Conservation (phyloP, 2,797 vertebrate species). For the Syndactyla subalaris region DNA sequence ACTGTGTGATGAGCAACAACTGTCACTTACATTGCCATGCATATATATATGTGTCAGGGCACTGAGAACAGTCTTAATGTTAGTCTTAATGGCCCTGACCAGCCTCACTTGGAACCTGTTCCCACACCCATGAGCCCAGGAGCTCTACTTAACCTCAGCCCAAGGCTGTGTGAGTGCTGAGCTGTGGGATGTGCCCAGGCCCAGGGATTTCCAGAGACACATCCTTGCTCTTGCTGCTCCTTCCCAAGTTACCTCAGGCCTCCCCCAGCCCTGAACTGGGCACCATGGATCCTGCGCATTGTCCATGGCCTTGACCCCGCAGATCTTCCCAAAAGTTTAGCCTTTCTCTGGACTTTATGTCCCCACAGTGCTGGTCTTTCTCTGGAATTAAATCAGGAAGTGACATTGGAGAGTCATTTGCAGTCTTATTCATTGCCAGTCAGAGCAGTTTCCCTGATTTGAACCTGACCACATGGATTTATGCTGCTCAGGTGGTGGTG, state of each 20-base stretch:
- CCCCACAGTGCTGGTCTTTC: not conserved
- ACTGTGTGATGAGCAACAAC: not conserved
- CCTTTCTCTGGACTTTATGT: not conserved
- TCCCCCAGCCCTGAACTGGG: not conserved
- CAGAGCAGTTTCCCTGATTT: not conserved
- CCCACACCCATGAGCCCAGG: not conserved
- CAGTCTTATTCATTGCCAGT: not conserved
- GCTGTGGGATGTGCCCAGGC: not conserved
- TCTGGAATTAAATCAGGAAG: not conserved
- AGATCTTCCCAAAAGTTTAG: not conserved
- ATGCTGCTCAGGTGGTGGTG: not conserved
- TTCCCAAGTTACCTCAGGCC: not conserved
- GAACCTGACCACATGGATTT: not conserved
- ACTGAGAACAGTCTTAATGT: not conserved
- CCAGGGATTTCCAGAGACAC: not conserved
- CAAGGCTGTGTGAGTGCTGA: not conserved
- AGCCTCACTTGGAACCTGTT: not conserved
- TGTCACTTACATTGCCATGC: not conserved
- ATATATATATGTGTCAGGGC: not conserved
- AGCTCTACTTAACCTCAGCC: not conserved
- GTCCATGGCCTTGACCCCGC: not conserved
- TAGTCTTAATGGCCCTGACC: not conserved
- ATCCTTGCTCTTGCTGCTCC: not conserved
- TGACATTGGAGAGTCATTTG: not conserved
- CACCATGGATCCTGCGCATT: not conserved